Conservation (phyloP, 1,140 invertebrate genomes). For the Diploscapter pachys region DNA sequence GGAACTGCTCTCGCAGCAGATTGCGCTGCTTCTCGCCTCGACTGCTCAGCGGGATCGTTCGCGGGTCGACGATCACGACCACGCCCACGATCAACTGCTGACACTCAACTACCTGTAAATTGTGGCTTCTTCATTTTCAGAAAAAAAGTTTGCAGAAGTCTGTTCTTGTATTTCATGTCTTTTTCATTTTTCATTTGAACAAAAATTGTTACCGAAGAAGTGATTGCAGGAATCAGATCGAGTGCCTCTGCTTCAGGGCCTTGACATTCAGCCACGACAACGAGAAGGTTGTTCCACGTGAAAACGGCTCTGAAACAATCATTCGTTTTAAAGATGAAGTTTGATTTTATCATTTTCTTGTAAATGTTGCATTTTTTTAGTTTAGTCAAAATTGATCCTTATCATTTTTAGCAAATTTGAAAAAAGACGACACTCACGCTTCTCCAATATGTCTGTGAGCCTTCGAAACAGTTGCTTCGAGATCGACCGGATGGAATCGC, state of each 20-base stretch:
- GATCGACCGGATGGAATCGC: slow-evolving; percentile 99
- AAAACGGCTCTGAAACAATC: slow-evolving; percentile 84
- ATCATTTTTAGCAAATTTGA: not conserved
- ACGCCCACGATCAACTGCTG: slow-evolving; percentile 98
- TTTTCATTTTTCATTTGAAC: too few species aligned
- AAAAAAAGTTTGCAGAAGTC: too few species aligned
- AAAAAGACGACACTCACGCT: slow-evolving; percentile 70
- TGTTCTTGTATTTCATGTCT: too few species aligned
- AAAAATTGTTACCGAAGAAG: slow-evolving; percentile 77
- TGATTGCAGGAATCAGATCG: slow-evolving; percentile 93
- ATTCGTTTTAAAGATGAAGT: not conserved
- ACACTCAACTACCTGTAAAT: slow-evolving; percentile 73
- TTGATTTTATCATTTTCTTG: not conserved
- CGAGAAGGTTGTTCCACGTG: slow-evolving; percentile 97
- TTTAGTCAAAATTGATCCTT: not conserved
- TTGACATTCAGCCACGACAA: slow-evolving; percentile 80
- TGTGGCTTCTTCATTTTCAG: too few species aligned
- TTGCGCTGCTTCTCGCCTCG: slow-evolving; percentile 99
- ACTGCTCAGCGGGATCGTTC: slow-evolving; percentile 84
- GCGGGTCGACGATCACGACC: slow-evolving; percentile 77
- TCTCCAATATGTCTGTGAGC: slow-evolving; percentile 98
- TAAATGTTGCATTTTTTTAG: not conserved
- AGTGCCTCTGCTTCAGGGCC: slow-evolving; percentile 96
- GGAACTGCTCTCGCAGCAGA: slow-evolving; percentile 94
- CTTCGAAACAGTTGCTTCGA: slow-evolving; percentile 93